A percentile compares a stretch with the other conserved stretches of the same genome.
These are phyloP conservation scores for Sinosuthora webbiana DNA, from an alignment of 2,113 vertebrate genomes.

Conservation along the genomic window DNA sequence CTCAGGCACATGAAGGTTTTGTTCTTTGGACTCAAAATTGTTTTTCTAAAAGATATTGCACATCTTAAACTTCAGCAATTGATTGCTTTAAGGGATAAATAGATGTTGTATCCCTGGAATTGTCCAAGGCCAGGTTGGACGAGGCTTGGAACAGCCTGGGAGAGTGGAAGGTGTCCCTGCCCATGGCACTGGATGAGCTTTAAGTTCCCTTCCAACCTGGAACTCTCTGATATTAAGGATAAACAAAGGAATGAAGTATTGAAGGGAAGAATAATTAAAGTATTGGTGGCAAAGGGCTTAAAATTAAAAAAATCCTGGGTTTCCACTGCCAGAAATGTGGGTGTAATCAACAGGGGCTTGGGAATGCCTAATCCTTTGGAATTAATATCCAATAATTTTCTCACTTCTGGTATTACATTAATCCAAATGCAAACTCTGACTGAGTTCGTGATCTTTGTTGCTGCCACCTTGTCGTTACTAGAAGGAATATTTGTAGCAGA, in stretches of 20 bases:
- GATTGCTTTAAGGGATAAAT: background rate
- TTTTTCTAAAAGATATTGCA: background rate
- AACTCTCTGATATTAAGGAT: background rate
- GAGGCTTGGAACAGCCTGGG: fast-evolving
- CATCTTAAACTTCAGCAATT: background rate
- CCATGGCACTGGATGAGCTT: background rate
- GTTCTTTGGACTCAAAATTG: background rate
- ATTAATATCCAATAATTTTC: background rate
- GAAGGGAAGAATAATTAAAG: background rate
- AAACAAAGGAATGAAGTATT: background rate
- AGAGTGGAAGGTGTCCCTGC: background rate
- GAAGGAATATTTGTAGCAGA: background rate
- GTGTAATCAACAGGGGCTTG: background rate
- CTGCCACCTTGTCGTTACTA: background rate
- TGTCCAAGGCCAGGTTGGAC: fast-evolving
- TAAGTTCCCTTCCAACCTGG: background rate
- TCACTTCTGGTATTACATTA: background rate
- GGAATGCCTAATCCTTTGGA: background rate
- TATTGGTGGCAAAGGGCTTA: background rate
- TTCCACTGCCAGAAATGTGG: background rate
- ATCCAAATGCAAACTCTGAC: background rate
- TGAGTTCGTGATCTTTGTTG: background rate
- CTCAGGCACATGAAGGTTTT: background rate
- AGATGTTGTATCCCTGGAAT: background rate
- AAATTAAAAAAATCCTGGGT: background rate